phyloP scores from a whole-genome alignment of 2,113 vertebrate genomes.

The Phalacrocorax brasilianus region DNA sequence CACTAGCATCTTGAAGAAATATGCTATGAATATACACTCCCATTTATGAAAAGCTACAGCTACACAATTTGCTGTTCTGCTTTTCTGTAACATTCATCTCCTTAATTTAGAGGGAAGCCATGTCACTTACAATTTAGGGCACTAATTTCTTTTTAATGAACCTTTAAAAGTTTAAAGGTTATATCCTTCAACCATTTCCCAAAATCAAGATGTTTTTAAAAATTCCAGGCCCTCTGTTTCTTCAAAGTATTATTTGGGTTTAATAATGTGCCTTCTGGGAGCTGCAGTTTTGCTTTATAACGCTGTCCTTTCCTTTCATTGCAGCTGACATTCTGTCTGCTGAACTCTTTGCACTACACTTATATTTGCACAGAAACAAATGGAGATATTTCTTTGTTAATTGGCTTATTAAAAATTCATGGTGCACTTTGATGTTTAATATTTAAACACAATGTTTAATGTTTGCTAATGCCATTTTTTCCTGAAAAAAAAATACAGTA shows the following conservation, averaged over 20 bases:
- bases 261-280: neutral
- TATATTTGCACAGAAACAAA: constrained; percentile 42
- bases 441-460: constrained; percentile 68
- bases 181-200: neutral
- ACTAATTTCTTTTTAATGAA: neutral
- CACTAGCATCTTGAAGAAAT: neutral
- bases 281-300: neutral
- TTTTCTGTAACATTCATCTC: neutral
- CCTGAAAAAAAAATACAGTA: neutral
- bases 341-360: constrained; percentile 12
- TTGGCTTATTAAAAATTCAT: constrained; percentile 72
- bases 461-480: constrained; percentile 19
- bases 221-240: neutral
- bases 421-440: constrained; percentile 65
- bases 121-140: neutral
- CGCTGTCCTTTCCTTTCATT: neutral
- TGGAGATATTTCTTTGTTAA: constrained; percentile 48
- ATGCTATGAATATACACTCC: neutral
- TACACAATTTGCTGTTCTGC: neutral
- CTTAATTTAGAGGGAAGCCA: neutral
- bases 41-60: neutral
- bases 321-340: constrained; percentile 9
- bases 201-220: neutral
- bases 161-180: neutral
- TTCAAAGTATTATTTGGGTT: neutral